Base-by-base conservation (phyloP, 2,797 vertebrate genomes). In the Delichon dasypus region DNA sequence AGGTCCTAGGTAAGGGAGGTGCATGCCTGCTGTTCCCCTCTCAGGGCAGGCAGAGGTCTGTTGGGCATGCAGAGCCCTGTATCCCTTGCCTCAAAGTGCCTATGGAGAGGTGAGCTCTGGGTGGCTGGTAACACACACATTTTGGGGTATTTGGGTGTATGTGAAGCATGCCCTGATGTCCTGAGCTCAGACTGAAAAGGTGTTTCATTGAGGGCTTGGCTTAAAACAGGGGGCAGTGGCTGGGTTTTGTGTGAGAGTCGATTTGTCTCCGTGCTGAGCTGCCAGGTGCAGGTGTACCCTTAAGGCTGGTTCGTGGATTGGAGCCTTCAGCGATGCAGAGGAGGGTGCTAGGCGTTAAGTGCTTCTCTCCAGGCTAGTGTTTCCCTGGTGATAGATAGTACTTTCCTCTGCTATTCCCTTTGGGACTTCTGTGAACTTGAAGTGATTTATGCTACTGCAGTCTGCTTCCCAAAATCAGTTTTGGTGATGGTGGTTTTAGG, bases 321-420 rank as follows among this genome's bases (percentile, higher is more conserved):
- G 22, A 74, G 70, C 27, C 42, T 48, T 72, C n/a, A 65, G 45
- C 0, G 4, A 54, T 44, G 34, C 50, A 65, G 60, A 50, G 67
- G 30, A 76, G 19, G 67, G 26, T 19, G 1, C 54, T 53, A 80
- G 57, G 85, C 16, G 3, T 5, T 6, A 12, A 71, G 30, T 55
- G 25, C 47, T 93, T 44, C 47, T 75, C 90, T 75, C 40, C 60
- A n/a, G 78, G 62, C 30, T 36, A 51, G 4, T 83, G 72, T 95
- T 93, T 89, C 85, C 82, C 54, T 93, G 89, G 82, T 88, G 70
- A 89, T 84, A 15, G 70, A 89, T 84, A 15, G 36, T 40, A 54
- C 58, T 88, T 83, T 55, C 34, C 55, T 81, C 54, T 68, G 42
- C 50, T 64, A 7, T 91, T 42, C n/a, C 73, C 22, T 72, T n/a